Conservation (phyloP, 2,888 invertebrate species). For the Sussaba pulchella region DNA sequence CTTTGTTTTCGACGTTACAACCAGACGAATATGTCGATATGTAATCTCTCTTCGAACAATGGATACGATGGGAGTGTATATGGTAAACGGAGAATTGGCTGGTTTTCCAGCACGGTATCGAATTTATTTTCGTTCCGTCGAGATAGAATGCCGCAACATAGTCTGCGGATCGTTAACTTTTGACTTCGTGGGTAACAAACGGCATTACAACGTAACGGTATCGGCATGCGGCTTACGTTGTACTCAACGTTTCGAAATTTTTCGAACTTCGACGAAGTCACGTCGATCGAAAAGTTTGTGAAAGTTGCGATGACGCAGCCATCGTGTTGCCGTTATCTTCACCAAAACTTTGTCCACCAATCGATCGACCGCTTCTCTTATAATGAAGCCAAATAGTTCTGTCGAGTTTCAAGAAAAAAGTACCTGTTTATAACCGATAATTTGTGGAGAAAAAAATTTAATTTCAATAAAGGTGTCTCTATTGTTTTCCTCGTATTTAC, state of each 20-base stretch:
- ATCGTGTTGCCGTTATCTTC: slow-evolving; percentile 26
- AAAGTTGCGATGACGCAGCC: slow-evolving; percentile 26
- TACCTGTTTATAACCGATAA: too few species aligned
- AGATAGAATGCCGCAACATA: slow-evolving; percentile 9
- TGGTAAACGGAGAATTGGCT: slow-evolving; percentile 21
- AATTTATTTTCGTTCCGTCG: slow-evolving; percentile 1
- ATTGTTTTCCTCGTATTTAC: too few species aligned
- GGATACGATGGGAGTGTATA: neutral
- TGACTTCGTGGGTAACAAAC: slow-evolving; percentile 47
- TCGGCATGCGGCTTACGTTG: slow-evolving; percentile 7
- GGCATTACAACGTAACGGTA: slow-evolving; percentile 13
- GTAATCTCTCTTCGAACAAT: neutral
- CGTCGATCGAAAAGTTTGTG: slow-evolving; percentile 53
- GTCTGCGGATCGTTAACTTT: slow-evolving; percentile 57
- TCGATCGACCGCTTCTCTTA: slow-evolving; percentile 60
- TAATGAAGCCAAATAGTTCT: too few species aligned
- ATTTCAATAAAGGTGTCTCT: too few species aligned
- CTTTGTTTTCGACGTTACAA: neutral
- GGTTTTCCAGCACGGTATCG: neutral
- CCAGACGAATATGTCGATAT: slow-evolving; percentile 8
- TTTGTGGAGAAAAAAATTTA: too few species aligned
- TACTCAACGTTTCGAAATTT: slow-evolving; percentile 1
- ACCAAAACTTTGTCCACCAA: slow-evolving; percentile 67
- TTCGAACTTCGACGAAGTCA: slow-evolving; percentile 49
- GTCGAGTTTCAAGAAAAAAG: too few species aligned